These are phyloP conservation scores for Atethmia centrago DNA, from an alignment of 2,888 invertebrate species.

Conservation along the genomic window DNA sequence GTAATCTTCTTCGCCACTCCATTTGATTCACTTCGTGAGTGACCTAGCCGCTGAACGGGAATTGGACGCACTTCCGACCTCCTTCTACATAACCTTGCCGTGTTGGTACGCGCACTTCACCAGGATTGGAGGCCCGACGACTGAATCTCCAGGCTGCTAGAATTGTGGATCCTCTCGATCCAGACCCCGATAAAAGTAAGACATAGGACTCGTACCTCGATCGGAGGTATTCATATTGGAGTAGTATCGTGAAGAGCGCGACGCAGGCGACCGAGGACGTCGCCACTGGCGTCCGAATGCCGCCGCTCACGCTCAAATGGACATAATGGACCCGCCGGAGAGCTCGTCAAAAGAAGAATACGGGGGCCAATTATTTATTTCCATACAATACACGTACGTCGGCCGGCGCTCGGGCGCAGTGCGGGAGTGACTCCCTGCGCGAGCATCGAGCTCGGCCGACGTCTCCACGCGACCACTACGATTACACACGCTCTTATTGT, in stretches of 20 bases:
- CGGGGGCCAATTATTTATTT: slow-evolving; percentile 88
- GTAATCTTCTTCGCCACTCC: slow-evolving; percentile 76
- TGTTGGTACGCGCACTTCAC: slow-evolving; percentile 71
- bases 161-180: slow-evolving; percentile 59
- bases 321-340: slow-evolving; percentile 88
- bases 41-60: slow-evolving; percentile 82
- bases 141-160: slow-evolving; percentile 64
- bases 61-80: slow-evolving; percentile 86
- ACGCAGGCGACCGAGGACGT: slow-evolving; percentile 86
- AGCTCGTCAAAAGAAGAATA: slow-evolving; percentile 90
- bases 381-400: slow-evolving; percentile 89
- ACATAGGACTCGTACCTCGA: slow-evolving; percentile 81
- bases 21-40: slow-evolving; percentile 78
- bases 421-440: slow-evolving; percentile 82
- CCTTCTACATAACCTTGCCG: slow-evolving; percentile 80
- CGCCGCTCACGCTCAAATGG: slow-evolving; percentile 85
- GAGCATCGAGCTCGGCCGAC: slow-evolving; percentile 67
- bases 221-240: slow-evolving; percentile 87
- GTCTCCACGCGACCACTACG: slow-evolving; percentile 45
- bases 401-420: slow-evolving; percentile 83
- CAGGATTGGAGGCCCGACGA: slow-evolving; percentile 62
- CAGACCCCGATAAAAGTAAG: slow-evolving; percentile 73
- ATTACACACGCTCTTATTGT: slow-evolving; percentile 44
- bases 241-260: slow-evolving; percentile 80
- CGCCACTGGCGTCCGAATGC: slow-evolving; percentile 89